Evolutionary conservation across 2,113 vertebrate species (phyloP).

Genomic region (Rhombomys opimus): DNA sequence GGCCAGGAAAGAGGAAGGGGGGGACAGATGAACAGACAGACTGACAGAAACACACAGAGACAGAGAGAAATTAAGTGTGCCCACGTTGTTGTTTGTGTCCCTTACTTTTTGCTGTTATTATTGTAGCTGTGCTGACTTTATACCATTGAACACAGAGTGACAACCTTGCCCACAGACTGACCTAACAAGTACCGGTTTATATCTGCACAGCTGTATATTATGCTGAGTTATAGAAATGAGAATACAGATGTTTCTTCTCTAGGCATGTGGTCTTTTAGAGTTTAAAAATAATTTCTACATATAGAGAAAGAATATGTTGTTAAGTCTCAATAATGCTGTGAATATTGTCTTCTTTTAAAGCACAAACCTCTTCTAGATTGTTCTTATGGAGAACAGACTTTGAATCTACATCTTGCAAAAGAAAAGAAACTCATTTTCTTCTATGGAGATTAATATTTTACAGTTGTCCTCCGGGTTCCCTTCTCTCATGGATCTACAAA

Average conservation of each 20-base stretch:
- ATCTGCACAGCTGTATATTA: neutral
- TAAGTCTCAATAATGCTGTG: neutral
- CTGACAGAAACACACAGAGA: neutral
- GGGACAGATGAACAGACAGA: neutral
- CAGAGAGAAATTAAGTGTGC: neutral
- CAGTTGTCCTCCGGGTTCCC: neutral
- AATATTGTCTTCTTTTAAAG: neutral
- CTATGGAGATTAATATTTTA: neutral
- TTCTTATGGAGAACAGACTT: slow-evolving; percentile 13
- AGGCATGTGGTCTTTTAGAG: neutral
- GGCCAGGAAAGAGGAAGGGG: no score
- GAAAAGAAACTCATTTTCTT: neutral
- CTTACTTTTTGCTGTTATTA: neutral
- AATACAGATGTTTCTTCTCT: neutral
- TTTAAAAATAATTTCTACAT: slow-evolving; percentile 17
- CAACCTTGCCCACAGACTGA: neutral
- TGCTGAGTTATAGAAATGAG: neutral
- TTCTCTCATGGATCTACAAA: neutral
- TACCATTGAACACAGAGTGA: neutral
- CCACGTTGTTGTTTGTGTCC: neutral
- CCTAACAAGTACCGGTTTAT: neutral
- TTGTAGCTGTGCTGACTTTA: neutral
- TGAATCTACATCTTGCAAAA: neutral
- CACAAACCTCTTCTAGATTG: neutral
- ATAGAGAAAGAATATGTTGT: neutral